phyloP scores from a whole-genome alignment of 1,140 invertebrate genomes.

The Cotesia vestalis region DNA sequence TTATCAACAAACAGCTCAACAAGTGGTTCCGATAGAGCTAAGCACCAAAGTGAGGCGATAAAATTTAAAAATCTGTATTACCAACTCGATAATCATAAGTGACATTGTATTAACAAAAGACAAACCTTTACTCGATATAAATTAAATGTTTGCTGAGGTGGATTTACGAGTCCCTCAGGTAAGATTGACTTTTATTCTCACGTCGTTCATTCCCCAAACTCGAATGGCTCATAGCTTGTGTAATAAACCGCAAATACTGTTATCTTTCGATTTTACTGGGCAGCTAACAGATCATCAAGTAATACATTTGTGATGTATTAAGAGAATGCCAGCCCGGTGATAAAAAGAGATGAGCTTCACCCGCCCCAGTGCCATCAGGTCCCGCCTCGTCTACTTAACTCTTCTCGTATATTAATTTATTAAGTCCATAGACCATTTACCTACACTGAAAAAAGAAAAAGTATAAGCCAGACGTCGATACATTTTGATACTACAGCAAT shows the following conservation, averaged over 20 bases:
- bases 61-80: neutral
- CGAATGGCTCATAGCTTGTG: neutral
- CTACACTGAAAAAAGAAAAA: no score
- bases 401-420: constrained; percentile 35
- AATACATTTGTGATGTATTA: constrained; percentile 20
- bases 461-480: no score
- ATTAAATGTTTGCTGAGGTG: constrained; percentile 13
- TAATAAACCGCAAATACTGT: neutral
- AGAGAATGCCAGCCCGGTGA: constrained; percentile 13
- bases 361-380: constrained; percentile 33
- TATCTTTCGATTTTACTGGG: neutral
- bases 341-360: constrained; percentile 22
- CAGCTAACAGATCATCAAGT: neutral
- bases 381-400: constrained; percentile 34
- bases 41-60: no score
- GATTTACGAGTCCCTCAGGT: constrained; percentile 6
- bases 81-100: no score
- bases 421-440: constrained; percentile 5
- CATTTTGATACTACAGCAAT: no score
- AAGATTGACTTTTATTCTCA: constrained; percentile 1
- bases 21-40: no score
- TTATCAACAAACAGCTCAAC: neutral
- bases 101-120: no score
- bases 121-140: neutral
- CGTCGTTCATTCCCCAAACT: neutral